phyloP scores from a whole-genome alignment of 2,113 vertebrate species.

The Eurypyga helias region DNA sequence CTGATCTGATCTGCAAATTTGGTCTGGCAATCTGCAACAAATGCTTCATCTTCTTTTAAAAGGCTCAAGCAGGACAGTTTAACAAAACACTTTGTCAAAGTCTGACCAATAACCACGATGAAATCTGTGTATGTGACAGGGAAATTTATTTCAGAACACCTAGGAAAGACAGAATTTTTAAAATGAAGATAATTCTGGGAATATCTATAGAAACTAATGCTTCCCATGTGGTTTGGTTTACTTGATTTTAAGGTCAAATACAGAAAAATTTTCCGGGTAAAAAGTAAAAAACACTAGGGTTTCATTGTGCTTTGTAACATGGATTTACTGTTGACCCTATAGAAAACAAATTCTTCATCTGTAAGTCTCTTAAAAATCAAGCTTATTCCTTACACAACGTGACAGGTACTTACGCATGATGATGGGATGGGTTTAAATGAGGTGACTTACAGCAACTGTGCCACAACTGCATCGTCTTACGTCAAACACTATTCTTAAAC shows the following conservation, averaged over 20 bases:
- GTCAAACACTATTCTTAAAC: not conserved
- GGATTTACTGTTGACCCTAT: not conserved
- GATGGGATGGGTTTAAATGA: not conserved
- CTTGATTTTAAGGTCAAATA: not conserved
- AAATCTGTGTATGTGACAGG: fast-evolving
- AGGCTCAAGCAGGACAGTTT: not conserved
- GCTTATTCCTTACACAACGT: not conserved
- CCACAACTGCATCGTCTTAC: not conserved
- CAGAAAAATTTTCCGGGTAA: not conserved
- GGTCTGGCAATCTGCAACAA: not conserved
- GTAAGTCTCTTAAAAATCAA: not conserved
- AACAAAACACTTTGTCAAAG: not conserved
- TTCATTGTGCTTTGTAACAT: not conserved
- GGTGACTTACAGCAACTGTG: not conserved
- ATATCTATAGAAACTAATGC: not conserved
- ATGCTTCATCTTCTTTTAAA: not conserved
- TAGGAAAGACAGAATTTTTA: not conserved
- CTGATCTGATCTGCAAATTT: too few relatives aligned
- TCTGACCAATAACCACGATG: not conserved
- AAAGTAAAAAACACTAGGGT: not conserved
- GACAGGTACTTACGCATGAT: not conserved
- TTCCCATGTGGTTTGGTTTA: not conserved
- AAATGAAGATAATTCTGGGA: not conserved
- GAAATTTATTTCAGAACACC: not conserved
- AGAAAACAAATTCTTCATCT: not conserved